Evolutionary conservation across 2,797 vertebrate species (phyloP), one percentile per base, ranked within the genome.

Genomic region (Hybognathus amarus): DNA sequence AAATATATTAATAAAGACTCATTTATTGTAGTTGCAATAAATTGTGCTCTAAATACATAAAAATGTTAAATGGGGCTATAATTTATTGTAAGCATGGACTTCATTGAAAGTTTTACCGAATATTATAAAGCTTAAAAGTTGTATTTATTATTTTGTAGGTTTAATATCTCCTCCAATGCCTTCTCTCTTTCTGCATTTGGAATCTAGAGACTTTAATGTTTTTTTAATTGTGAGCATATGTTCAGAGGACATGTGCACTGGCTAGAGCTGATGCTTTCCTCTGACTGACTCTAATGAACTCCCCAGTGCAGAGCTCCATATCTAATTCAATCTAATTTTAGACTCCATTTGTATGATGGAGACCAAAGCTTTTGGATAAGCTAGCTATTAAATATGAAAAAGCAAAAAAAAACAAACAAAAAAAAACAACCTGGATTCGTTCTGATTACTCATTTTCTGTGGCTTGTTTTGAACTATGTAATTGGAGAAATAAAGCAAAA

Each of bases 281-380:
- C 81, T 74, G 79, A 87, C 82, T 76, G 45, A 47, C 70, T 77
- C 50, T 83, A 87, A 87, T 86, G 47, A 87, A 12, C 45, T 20
- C 27, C 52, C 9, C 27, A 13, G 17, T 33, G 18, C 70, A 33
- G 18, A 52, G 70, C 27, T 33, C 24, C 18, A 73, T 27, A 33
- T 33, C 47, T 73, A 73, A 73, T 33, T 73, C 27, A 18, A 52
- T 61, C n/a, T 61, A 13, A 61, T 33, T 52, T 47, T 18, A 52
- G 70, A 20, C 45, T 52, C 17, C 27, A 50, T 50, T 17, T 50
- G 27, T 71, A 45, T 33, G 45, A 47, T 5, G 13, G 40, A 70
- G 40, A 52, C 70, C 45, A 33, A 33, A 22, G 24, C 24, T 18
- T 22, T 22, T 52, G 27, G 24, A 70, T 47, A 45, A 2, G 1